A percentile compares a stretch with the other conserved stretches of the same genome.
Evolutionary conservation across 2,113 vertebrate genomes (phyloP).

Genomic region (Lucifuga dentata): DNA sequence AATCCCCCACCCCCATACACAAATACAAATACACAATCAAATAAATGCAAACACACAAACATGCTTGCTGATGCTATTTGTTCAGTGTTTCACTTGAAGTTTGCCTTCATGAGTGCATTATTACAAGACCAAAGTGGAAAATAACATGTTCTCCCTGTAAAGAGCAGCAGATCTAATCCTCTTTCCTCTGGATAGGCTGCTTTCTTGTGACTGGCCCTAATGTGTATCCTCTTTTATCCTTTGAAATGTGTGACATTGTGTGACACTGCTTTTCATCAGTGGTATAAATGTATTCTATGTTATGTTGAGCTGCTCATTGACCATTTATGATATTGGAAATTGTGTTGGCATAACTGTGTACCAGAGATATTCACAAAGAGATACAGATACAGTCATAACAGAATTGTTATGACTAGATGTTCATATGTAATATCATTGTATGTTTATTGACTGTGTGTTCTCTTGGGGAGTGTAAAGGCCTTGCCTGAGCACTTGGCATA

Average conservation of each 20-base stretch:
- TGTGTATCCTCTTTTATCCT: constrained; percentile 19
- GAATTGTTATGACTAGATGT: background rate
- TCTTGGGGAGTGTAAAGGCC: background rate
- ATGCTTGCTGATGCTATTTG: too few species aligned
- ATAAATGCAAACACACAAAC: too few species aligned
- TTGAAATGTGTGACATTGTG: constrained; percentile 12
- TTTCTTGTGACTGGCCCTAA: constrained; percentile 13
- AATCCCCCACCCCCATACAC: background rate
- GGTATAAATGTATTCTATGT: too few species aligned
- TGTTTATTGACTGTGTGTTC: background rate
- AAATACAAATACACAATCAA: background rate
- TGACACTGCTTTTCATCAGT: background rate
- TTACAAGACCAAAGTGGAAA: constrained; percentile 11
- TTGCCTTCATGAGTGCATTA: background rate
- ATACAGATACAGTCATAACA: background rate
- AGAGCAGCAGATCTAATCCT: constrained; percentile 54
- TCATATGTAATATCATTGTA: background rate
- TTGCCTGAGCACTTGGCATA: background rate
- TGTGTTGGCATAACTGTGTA: too few species aligned
- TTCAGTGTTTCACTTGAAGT: background rate
- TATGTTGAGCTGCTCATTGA: too few species aligned
- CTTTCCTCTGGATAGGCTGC: constrained; percentile 24
- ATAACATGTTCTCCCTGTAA: background rate
- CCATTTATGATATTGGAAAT: too few species aligned
- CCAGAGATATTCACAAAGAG: too few species aligned